Conservation (phyloP, 2,888 invertebrate genomes). For the Trachelus stipa region DNA sequence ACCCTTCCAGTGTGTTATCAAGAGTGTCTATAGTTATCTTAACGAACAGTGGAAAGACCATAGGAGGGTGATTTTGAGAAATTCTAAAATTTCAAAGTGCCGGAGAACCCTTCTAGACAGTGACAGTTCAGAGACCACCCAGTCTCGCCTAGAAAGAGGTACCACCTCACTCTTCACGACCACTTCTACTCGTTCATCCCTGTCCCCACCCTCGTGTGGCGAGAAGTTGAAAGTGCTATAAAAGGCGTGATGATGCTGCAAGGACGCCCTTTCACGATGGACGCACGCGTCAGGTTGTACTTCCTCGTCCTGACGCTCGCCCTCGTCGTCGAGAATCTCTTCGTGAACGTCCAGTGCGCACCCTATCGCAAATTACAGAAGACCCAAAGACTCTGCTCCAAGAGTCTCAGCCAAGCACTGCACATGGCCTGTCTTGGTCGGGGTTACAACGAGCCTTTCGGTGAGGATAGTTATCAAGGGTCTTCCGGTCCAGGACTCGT, state of each 20-base stretch:
- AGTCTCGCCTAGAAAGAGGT: background rate
- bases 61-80: background rate
- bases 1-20: background rate
- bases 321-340: conserved; percentile 29
- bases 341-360: conserved; percentile 29
- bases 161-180: background rate
- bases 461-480: conserved; percentile 35
- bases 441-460: conserved; percentile 54
- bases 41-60: background rate
- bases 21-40: background rate
- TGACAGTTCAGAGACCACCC: background rate
- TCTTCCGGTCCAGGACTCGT: conserved; percentile 51
- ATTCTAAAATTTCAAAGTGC: background rate
- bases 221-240: conserved; percentile 10
- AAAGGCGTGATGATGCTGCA: conserved; percentile 20
- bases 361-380: conserved; percentile 19
- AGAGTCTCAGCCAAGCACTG: conserved; percentile 55
- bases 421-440: conserved; percentile 52
- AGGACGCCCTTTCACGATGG: conserved; percentile 15
- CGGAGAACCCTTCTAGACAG: background rate
- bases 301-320: conserved; percentile 15
- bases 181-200: background rate
- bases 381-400: conserved; percentile 53
- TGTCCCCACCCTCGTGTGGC: background rate
- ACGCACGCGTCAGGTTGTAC: conserved; percentile 15